Base-by-base conservation (phyloP, 2,113 vertebrate genomes). In the Sigmodon hispidus region DNA sequence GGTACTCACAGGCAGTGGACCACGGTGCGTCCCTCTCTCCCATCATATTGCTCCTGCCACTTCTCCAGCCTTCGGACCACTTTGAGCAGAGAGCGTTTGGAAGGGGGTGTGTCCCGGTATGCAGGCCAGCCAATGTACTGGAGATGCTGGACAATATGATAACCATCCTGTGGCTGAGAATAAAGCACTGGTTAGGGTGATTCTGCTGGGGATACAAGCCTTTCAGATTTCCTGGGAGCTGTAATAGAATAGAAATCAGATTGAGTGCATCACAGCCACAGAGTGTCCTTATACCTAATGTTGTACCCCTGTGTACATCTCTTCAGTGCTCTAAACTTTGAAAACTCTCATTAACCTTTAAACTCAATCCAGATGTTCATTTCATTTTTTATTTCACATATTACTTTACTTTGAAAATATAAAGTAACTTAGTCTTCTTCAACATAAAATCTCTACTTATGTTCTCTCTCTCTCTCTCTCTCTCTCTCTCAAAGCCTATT, bases 61-160 rank as follows among this genome's bases (percentile, higher is more conserved):
- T 99, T 99, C 92, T 99, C 99, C 98, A 99, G 95, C 94, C 99
- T 98, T 73, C 99, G 96, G 67, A 99, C 99, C 98, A 99, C 98
- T 98, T 99, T 99, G 72, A 99, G 99, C 95, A 99, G 98, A 40
- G 99, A 99, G 95, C 99, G 99, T 75, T 99, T 99, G 57, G 99
- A 99, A 75, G 99, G 99, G 0, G 99, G 99, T 0, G 99, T 99
- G 98, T 99, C 99, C 97, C 99, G 98, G 98, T 99, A 99, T 0
- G 99, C 99, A 0, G 99, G 99, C 99, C 99, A 99, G 96, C 99
- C 99, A 4, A 99, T 99, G 98, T 99, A 99, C 98, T 99, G 99
- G 95, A 99, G 99, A 96, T 99, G 99, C 98, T 99, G 99, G 77
- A 99, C 99, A 75, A 99, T 99, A 50, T 99, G 99, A 57, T 99